A percentile compares a stretch with the other conserved stretches of the same genome.
phyloP scores from a whole-genome alignment of 2,113 vertebrate genomes.

The Rhinopomastus cyanomelas region DNA sequence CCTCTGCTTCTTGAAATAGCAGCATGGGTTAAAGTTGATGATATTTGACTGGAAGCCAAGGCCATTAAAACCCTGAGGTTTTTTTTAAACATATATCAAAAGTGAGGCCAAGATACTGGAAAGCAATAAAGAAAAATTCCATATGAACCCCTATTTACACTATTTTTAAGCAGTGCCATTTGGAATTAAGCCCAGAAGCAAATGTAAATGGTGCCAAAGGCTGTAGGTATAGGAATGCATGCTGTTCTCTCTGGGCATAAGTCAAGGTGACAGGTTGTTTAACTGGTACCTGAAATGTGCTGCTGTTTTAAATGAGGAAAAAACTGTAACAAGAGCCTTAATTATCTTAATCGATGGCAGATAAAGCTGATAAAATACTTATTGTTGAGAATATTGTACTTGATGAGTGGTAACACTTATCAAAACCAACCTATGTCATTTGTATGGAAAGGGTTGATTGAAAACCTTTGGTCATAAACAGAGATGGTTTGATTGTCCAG shows the following conservation, averaged over 20 bases:
- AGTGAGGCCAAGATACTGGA: background rate
- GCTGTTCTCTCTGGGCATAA: background rate
- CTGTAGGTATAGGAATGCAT: background rate
- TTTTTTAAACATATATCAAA: background rate
- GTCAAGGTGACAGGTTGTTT: background rate
- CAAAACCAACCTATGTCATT: background rate
- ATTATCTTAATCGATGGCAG: background rate
- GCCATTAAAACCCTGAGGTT: background rate
- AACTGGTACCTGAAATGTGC: background rate
- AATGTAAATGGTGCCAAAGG: background rate
- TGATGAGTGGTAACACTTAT: background rate
- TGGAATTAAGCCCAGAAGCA: background rate
- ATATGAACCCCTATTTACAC: background rate
- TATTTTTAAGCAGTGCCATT: background rate
- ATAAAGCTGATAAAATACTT: background rate
- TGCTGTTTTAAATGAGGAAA: background rate
- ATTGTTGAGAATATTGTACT: conserved; percentile 8
- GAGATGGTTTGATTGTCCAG: background rate
- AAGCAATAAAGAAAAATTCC: background rate
- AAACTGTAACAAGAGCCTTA: background rate
- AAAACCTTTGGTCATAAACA: background rate
- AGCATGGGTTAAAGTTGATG: background rate
- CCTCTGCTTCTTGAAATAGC: background rate
- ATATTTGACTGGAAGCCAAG: background rate
- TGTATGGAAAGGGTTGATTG: background rate